phyloP scores from a whole-genome alignment of 2,113 vertebrate genomes.

The Sander vitreus region DNA sequence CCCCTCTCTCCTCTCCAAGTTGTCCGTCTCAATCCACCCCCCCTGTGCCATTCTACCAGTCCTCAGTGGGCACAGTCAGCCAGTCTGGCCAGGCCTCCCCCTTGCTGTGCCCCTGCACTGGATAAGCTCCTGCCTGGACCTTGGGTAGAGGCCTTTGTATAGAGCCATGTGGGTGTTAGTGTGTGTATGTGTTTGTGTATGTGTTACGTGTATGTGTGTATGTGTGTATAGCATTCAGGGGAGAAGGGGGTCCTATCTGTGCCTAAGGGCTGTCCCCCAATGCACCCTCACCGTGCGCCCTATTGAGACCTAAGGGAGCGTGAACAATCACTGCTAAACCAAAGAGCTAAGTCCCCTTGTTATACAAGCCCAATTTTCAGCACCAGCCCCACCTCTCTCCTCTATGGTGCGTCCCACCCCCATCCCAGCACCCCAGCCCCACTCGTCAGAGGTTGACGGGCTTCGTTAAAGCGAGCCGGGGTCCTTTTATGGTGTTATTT shows the following conservation, averaged over 20 bases:
- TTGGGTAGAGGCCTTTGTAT: slow-evolving; percentile 75
- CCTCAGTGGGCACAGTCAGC: slow-evolving; percentile 79
- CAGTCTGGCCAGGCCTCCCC: slow-evolving; percentile 79
- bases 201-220: slow-evolving; percentile 63
- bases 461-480: slow-evolving; percentile 88
- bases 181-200: slow-evolving; percentile 66
- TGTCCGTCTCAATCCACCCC: slow-evolving; percentile 59
- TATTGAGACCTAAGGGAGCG: slow-evolving; percentile 94
- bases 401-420: slow-evolving; percentile 53
- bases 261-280: slow-evolving; percentile 80
- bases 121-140: slow-evolving; percentile 78
- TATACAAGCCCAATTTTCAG: slow-evolving; percentile 90
- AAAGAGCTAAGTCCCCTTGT: slow-evolving; percentile 92
- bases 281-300: slow-evolving; percentile 88
- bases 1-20: slow-evolving; percentile 45
- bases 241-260: slow-evolving; percentile 77
- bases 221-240: slow-evolving; percentile 71
- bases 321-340: slow-evolving; percentile 93
- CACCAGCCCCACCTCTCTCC: slow-evolving; percentile 77
- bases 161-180: slow-evolving; percentile 64
- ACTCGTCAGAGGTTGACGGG: slow-evolving; percentile 77
- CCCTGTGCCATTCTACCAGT: slow-evolving; percentile 75
- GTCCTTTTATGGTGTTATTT: slow-evolving; percentile 86
- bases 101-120: slow-evolving; percentile 75
- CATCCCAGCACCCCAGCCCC: slow-evolving; percentile 67